A percentile compares a stretch with the other conserved stretches of the same genome.
Evolutionary conservation across 2,888 invertebrate species (phyloP).

Genomic region (Yponomeuta malinellus): DNA sequence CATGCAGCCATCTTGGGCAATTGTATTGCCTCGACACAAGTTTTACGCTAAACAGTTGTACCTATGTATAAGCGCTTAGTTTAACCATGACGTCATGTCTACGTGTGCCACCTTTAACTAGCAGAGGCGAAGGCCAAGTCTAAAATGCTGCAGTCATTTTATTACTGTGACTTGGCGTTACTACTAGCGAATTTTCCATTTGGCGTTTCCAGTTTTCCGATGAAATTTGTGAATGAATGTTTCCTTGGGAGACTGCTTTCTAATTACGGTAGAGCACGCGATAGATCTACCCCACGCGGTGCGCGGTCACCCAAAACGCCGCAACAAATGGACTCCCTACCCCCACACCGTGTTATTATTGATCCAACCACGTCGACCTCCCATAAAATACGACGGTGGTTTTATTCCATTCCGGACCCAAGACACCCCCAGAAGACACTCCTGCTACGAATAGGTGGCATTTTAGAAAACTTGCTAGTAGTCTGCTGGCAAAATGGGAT

Average conservation of each 20-base stretch:
- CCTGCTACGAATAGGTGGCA: no score
- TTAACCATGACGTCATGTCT: constrained; percentile 44
- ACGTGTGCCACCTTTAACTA: constrained; percentile 37
- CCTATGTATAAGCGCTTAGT: constrained; percentile 21
- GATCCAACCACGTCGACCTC: constrained; percentile 25
- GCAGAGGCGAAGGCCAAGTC: constrained; percentile 48
- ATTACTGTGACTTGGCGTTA: constrained; percentile 25
- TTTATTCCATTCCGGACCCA: not conserved
- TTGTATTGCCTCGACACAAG: constrained; percentile 15
- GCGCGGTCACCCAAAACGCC: constrained; percentile 31
- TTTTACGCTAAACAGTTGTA: constrained; percentile 29
- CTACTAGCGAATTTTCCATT: constrained; percentile 1
- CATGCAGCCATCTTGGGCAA: not conserved
- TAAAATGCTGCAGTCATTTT: constrained; percentile 35
- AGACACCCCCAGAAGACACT: no score
- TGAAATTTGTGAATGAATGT: not conserved
- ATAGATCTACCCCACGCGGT: constrained; percentile 14
- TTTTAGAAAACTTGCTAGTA: no score
- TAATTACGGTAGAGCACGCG: constrained; percentile 28
- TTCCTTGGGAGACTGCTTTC: constrained; percentile 18
- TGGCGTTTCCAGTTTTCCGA: not conserved
- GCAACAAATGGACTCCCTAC: constrained; percentile 28
- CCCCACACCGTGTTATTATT: constrained; percentile 37
- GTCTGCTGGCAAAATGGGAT: no score
- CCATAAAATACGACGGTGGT: not conserved